Conservation (phyloP, 2,888 invertebrate species). For the Lobophora halterata region DNA sequence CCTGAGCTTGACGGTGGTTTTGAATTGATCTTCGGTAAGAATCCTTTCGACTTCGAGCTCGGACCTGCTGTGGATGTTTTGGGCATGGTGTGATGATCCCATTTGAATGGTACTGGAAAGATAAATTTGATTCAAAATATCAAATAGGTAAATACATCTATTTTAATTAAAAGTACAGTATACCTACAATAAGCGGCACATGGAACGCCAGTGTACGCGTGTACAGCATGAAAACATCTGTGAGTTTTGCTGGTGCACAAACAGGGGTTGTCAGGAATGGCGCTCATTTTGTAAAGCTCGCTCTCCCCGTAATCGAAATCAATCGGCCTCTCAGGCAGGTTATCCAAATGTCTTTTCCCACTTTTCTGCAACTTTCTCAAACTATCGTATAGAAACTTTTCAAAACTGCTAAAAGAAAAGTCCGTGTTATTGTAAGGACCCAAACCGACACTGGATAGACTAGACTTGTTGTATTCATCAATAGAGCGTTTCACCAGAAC, state of each 20-base stretch:
- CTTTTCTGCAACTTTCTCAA: conserved; percentile 88
- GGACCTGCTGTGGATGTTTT: conserved; percentile 83
- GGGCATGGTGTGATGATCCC: conserved; percentile 90
- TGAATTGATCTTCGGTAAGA: conserved; percentile 85
- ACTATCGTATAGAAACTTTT: conserved; percentile 93
- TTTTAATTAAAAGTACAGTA: conserved; percentile 4
- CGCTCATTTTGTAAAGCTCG: conserved; percentile 82
- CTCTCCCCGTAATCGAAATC: conserved; percentile 76
- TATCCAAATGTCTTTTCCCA: conserved; percentile 83
- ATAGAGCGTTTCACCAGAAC: conserved; percentile 93
- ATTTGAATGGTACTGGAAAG: conserved; percentile 85
- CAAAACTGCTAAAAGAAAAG: conserved; percentile 88
- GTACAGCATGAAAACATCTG: conserved; percentile 93
- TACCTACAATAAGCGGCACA: conserved; percentile 93
- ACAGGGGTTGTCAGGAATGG: conserved; percentile 86
- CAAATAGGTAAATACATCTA: not conserved
- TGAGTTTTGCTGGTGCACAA: conserved; percentile 93
- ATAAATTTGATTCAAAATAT: conserved; percentile 1
- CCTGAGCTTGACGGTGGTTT: conserved; percentile 59
- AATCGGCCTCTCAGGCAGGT: conserved; percentile 79
- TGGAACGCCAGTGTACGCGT: conserved; percentile 94
- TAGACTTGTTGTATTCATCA: conserved; percentile 90
- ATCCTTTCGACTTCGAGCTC: conserved; percentile 73
- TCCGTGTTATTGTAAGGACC: conserved; percentile 84
- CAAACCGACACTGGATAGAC: conserved; percentile 83